Conservation (phyloP, 2,113 vertebrate genomes). For the Psephotus haematonotus region DNA sequence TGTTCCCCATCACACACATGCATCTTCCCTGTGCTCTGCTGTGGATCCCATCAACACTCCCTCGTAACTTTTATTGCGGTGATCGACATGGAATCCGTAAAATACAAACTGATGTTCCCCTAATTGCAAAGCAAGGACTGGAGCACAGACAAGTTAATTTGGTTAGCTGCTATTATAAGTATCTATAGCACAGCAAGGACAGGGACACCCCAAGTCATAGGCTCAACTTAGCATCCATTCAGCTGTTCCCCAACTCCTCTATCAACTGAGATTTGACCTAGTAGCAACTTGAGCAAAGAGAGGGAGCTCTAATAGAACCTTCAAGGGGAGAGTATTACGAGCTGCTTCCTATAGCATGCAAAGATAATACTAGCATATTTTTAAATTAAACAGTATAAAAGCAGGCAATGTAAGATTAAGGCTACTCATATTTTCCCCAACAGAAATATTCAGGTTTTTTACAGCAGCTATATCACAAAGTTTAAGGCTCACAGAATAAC, state of each 20-base stretch:
- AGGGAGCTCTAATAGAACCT: not conserved
- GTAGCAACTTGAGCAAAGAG: not conserved
- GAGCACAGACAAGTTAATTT: not conserved
- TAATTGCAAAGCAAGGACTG: not conserved
- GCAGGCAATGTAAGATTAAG: not conserved
- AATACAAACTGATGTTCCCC: not conserved
- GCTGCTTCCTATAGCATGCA: not conserved
- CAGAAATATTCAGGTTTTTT: not conserved
- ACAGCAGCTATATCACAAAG: not conserved
- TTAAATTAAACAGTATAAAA: not conserved
- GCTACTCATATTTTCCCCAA: not conserved
- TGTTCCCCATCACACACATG: not conserved
- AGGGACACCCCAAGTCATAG: not conserved
- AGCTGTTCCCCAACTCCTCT: not conserved
- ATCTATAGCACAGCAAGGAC: not conserved
- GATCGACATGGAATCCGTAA: not conserved
- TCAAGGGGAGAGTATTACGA: not conserved
- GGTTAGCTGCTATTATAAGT: not conserved
- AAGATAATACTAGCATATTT: not conserved
- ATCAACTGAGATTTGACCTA: slow-evolving; percentile 6
- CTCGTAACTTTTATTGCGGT: not conserved
- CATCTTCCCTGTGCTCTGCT: not conserved
- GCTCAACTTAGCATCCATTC: not conserved
- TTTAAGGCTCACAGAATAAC: not conserved
- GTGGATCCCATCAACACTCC: not conserved